These are phyloP conservation scores for Actinia tenebrosa DNA, from an alignment of 64 coral and sea anemone genomes.

Conservation along the genomic window DNA sequence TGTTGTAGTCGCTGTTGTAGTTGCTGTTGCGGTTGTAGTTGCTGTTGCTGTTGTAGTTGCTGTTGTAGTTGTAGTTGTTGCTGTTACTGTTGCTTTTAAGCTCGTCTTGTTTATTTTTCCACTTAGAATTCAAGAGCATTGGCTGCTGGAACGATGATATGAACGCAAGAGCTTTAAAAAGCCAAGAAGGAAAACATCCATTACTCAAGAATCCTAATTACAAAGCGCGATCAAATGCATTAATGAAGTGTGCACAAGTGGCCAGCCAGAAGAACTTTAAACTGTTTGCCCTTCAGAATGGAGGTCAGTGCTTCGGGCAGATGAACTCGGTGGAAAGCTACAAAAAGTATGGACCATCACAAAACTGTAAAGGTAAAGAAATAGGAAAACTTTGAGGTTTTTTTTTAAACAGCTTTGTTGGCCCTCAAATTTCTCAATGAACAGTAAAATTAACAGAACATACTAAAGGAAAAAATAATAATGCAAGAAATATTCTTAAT, in stretches of 20 bases:
- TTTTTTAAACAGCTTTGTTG: no score
- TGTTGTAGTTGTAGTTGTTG: background rate
- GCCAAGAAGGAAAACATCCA: constrained; percentile 42
- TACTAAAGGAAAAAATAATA: no score
- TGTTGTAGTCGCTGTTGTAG: no score
- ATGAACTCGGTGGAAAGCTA: constrained; percentile 40
- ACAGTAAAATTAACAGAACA: no score
- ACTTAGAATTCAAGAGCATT: constrained; percentile 66
- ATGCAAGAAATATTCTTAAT: no score
- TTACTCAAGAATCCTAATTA: constrained; percentile 49
- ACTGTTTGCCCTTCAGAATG: constrained; percentile 68
- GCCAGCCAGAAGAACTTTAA: constrained; percentile 44
- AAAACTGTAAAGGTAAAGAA: constrained; percentile 22
- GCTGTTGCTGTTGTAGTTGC: background rate
- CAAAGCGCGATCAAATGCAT: constrained; percentile 48
- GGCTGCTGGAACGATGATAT: constrained; percentile 63
- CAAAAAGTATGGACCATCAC: constrained; percentile 47
- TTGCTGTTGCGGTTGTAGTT: background rate
- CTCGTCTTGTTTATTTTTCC: background rate
- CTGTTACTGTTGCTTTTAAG: background rate
- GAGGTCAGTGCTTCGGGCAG: constrained; percentile 67
- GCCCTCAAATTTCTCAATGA: no score
- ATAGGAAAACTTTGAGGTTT: no score
- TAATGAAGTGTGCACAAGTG: constrained; percentile 76
- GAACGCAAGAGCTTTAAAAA: constrained; percentile 24